A percentile compares a stretch with the other conserved stretches of the same genome.
These are phyloP conservation scores for Eulemur macaco DNA, from an alignment of 2,113 vertebrate species.

Conservation along the genomic window DNA sequence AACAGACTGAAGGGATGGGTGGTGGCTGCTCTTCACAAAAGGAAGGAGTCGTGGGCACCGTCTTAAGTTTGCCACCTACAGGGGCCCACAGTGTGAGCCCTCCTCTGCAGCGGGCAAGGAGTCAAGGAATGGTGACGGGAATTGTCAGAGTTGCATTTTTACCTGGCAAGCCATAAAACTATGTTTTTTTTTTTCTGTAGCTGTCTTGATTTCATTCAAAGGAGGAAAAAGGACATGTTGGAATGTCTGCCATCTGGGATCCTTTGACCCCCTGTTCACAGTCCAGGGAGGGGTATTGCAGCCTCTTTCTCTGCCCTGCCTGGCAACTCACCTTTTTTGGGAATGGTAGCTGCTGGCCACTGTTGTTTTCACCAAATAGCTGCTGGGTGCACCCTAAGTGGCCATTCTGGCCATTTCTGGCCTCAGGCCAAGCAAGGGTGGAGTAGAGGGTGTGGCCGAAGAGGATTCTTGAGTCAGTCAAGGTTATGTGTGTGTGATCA, in stretches of 20 bases:
- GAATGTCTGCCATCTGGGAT: not conserved
- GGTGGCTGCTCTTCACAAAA: not conserved
- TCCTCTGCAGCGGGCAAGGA: too few species aligned
- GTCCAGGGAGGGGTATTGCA: too few species aligned
- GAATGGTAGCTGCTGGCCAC: not conserved
- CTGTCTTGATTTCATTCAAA: not conserved
- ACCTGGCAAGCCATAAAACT: not conserved
- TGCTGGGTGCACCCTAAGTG: not conserved
- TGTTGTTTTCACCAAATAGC: not conserved
- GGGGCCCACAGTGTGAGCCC: rapidly evolving
- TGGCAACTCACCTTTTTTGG: not conserved
- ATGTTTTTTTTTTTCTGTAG: not conserved
- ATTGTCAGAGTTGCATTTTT: not conserved
- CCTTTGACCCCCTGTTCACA: not conserved
- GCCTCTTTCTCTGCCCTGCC: not conserved
- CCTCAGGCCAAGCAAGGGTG: not conserved
- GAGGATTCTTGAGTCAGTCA: not conserved
- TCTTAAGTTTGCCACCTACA: not conserved
- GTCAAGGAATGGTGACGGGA: not conserved
- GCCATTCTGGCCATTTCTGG: not conserved
- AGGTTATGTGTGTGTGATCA: not conserved
- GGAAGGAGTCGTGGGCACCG: not conserved
- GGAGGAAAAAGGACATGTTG: not conserved
- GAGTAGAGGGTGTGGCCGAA: not conserved
- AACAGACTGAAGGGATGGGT: not conserved